A percentile compares a stretch with the other conserved stretches of the same genome.
These are phyloP conservation scores for Stramonita haemastoma DNA, from an alignment of 2,888 invertebrate genomes.

Conservation along the genomic window DNA sequence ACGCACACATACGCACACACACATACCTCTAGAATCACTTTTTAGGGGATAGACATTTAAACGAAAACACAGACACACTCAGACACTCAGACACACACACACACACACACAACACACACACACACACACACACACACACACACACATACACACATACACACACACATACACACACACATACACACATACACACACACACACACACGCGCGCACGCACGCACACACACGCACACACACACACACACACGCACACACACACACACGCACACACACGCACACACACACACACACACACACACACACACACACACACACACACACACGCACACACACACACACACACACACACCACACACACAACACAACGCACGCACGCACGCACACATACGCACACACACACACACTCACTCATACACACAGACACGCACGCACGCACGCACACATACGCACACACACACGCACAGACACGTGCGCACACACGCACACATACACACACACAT, in stretches of 20 bases:
- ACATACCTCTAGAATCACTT: not conserved
- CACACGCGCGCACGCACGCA: not conserved
- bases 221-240: not conserved
- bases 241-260: conserved; percentile 16
- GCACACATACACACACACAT: conserved; percentile 22
- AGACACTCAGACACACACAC: not conserved
- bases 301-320: conserved; percentile 4
- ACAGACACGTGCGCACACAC: not conserved
- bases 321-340: not conserved
- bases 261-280: not conserved
- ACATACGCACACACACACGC: not conserved
- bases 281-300: conserved; percentile 5
- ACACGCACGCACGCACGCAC: not conserved
- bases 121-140: not conserved
- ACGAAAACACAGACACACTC: not conserved
- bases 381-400: not conserved
- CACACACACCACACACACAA: too few relatives aligned
- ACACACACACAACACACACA: conserved; percentile 9
- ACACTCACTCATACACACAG: not conserved
- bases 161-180: not conserved
- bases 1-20: conserved; percentile 5
- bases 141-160: not conserved
- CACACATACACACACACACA: conserved; percentile 13
- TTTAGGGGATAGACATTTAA: not conserved
- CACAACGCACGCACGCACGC: not conserved